Conservation (phyloP, 2,888 invertebrate species). For the Netelia fuscicornis region DNA sequence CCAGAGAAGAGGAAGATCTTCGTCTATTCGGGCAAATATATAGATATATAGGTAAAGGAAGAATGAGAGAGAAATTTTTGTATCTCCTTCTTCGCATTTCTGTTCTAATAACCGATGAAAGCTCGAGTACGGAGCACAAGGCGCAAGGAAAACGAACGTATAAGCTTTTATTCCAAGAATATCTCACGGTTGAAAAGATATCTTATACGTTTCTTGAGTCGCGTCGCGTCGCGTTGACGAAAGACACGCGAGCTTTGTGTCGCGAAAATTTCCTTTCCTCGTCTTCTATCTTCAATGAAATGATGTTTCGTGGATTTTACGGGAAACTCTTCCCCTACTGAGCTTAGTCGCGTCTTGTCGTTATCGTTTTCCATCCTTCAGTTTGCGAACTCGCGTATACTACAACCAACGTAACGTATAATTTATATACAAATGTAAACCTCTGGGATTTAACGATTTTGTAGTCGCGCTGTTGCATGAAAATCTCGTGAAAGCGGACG, state of each 20-base stretch:
- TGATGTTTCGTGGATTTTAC: slow-evolving; percentile 58
- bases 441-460: slow-evolving; percentile 51
- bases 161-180: background rate
- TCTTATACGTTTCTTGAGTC: slow-evolving; percentile 22
- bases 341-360: too few relatives aligned
- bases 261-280: slow-evolving; percentile 23
- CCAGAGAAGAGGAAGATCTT: slow-evolving; percentile 1
- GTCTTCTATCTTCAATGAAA: slow-evolving; percentile 34
- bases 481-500: slow-evolving; percentile 38
- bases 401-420: background rate
- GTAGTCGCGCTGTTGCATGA: slow-evolving; percentile 43
- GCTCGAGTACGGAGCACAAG: slow-evolving; percentile 9
- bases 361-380: background rate
- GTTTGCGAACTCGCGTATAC: background rate
- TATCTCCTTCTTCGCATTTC: background rate
- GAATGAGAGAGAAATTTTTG: background rate
- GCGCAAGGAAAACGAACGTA: background rate
- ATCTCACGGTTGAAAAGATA: slow-evolving; percentile 33
- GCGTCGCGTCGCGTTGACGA: background rate
- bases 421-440: slow-evolving; percentile 35
- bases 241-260: slow-evolving; percentile 22
- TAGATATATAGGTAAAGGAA: background rate
- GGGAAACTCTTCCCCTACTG: slow-evolving; percentile 6
- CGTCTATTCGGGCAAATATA: background rate
- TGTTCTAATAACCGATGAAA: slow-evolving; percentile 41